Evolutionary conservation across 1,140 invertebrate species (phyloP), one percentile per base, ranked within the genome.

Genomic region (Bilobella aurantiaca): DNA sequence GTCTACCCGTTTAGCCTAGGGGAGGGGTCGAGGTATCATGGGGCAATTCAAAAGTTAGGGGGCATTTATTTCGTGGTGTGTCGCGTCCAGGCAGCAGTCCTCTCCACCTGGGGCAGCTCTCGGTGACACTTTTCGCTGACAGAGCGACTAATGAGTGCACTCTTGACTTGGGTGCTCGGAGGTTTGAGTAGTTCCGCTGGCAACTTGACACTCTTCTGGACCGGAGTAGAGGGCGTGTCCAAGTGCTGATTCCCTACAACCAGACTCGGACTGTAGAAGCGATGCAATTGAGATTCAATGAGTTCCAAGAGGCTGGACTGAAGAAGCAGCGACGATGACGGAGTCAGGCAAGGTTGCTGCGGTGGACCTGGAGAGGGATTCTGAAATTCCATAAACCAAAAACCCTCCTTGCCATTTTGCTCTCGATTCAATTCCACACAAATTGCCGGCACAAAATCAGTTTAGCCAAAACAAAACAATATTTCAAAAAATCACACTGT

Each of bases 91-190:
- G 85, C 83, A 0, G 86, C 85, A 62, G 89, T 80, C 73, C 87
- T 85, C 62, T 91, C 82, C 30, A 61, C 3, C 72, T 90, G 86
- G n/a, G 49, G 49, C 5, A 53, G 49, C 23, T 53, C 49, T 18
- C 49, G 82, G 71, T 89, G 87, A 1, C 89, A 87, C 53, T 89
- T 87, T 67, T 91, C 89, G 77, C 88, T 90, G 1, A 89, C 90
- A 3, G 87, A 87, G 49, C 90, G 81, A 0, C 87, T 18, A 23
- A 53, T 53, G 49, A 53, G 49, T 5, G 49, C 12, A 23, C 49
- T 53, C 23, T 53, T 53, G 12, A 53, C 14, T 12, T 53, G 49
- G 90, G 61, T 69, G 65, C 18, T 81, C 1, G 81, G 80, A 0
- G 76, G 74, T n/a, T 76, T 68, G 62, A 72, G 73, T 29, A 56